Base-by-base conservation (phyloP, 2,113 vertebrate species). In the Protomyctophum bolini region DNA sequence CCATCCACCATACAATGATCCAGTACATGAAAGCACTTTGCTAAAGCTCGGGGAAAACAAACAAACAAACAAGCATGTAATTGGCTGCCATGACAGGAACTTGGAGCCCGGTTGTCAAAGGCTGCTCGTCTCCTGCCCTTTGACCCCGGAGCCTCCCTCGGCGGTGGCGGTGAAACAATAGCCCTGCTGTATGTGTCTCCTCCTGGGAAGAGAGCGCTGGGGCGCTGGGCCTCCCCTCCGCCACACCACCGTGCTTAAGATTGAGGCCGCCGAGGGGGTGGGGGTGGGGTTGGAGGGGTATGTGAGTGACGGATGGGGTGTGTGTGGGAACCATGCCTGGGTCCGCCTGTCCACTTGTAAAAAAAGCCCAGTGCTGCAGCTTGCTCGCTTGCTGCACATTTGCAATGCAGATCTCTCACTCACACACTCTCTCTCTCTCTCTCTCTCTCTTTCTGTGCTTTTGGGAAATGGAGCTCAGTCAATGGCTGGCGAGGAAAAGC, bases 291-390 rank as follows among this genome's bases (percentile, higher is more conserved):
- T 15, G 76, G 77, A 71, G 48, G 66, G 21, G 0, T 9, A 45
- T 8, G 0, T 10, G 80, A 46, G 70, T 79, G 85, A 83, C 75
- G 75, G 75, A 83, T 75, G 75, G 87, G 81, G 73, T 80, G 80
- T 84, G 83, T 91, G 89, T 92, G 91, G 90, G 90, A 91, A 92
- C 86, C 75, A 8, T 83, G 79, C 46, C 82, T 77, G n/a, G 63
- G 45, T 71, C 87, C 69, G 82, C 82, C 59, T 69, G 82, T 82
- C 79, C 80, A 86, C 82, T 87, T 73, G 83, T 87, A 79, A 85
- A 89, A 85, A 69, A 65, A 75, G 76, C 50, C 85, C 82, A 64
- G 80, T 76, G 65, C 86, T 21, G 21, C 21, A 21, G 21, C 21
- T 21, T 21, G 21, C 21, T 21, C 21, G 21, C 21, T 21, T 21